Evolutionary conservation across 2,888 invertebrate species (phyloP), one percentile per base, ranked within the genome.

Genomic region (Polymixis flavicincta): DNA sequence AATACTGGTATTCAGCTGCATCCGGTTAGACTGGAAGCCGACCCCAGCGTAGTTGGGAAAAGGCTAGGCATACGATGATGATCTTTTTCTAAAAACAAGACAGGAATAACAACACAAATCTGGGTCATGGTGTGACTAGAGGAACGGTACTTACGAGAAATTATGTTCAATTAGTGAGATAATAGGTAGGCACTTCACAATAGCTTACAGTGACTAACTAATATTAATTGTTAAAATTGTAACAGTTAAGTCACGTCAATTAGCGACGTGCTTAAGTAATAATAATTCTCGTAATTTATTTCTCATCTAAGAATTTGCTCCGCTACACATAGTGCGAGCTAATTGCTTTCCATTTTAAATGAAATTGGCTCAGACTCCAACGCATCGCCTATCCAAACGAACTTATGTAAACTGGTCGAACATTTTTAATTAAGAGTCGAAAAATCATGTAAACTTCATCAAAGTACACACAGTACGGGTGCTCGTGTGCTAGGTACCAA

Each of bases 371-470:
- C 66, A 50, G 61, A 37, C 66, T 66, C 19, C 42, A 61, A 45
- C 17, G 32, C 50, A 73, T 45, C 52, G 25, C 57, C 14, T 79
- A 52, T 48, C 37, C 42, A 25, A 78, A 66, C 32, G 42, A 73
- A 61, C 25, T 50, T 50, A 72, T 55, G 50, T 66, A 57, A 66
- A 73, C 80, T 50, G 61, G 5, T 66, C 74, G 66, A 78, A 80
- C 50, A 61, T 66, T 78, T 78, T 63, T 78, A 78, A 80, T 80
- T 66, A 73, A 73, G 48, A 57, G 25, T 57, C 59, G 45, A 66
- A 66, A 73, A 80, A 63, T 57, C 32, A 8, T 45, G 61, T 59
- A 64, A 54, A 64, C n/a, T 65, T 71, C 48, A 48, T 70, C 64
- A 78, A 59, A 37, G 78, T 69, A 14, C 32, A 65, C n/a, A 64